Evolutionary conservation across 2,113 vertebrate genomes (phyloP).

Genomic region (Paramormyrops kingsleyae): DNA sequence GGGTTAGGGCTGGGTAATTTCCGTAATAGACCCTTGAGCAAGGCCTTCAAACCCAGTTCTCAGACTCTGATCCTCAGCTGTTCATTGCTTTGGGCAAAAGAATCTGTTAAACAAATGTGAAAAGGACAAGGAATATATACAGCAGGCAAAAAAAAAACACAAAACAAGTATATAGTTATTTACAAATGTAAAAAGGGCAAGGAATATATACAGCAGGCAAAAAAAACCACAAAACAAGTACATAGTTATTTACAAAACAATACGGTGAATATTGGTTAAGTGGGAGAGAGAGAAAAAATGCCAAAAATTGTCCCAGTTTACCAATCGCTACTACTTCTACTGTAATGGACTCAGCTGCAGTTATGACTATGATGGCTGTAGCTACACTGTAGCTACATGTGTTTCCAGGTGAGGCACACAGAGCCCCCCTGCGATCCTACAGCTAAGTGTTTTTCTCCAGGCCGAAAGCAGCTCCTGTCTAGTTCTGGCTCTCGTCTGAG

Average conservation of each 20-base stretch:
- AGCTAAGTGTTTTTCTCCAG: too few relatives aligned
- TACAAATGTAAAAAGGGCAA: too few relatives aligned
- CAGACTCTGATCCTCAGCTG: neutral
- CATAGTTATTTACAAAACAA: too few relatives aligned
- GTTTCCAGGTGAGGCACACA: neutral
- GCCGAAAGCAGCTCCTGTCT: neutral
- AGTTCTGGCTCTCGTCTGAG: neutral
- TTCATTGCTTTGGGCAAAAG: neutral
- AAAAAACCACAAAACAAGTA: too few relatives aligned
- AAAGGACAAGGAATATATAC: neutral
- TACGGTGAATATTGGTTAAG: neutral
- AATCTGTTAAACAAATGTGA: neutral
- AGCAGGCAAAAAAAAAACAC: too few relatives aligned
- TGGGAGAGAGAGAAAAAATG: neutral
- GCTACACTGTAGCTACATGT: neutral
- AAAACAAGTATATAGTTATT: too few relatives aligned
- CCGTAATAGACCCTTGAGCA: neutral
- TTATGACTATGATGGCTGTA: neutral
- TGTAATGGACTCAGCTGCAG: neutral
- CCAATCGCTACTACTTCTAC: neutral
- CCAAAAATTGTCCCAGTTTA: too few relatives aligned
- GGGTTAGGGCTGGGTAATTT: neutral
- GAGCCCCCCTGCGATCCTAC: neutral
- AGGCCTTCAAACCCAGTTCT: neutral
- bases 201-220: too few relatives aligned